Evolutionary conservation across 2,113 vertebrate species (phyloP), one percentile per base, ranked within the genome.

Genomic region (Hymenochirus boettgeri): DNA sequence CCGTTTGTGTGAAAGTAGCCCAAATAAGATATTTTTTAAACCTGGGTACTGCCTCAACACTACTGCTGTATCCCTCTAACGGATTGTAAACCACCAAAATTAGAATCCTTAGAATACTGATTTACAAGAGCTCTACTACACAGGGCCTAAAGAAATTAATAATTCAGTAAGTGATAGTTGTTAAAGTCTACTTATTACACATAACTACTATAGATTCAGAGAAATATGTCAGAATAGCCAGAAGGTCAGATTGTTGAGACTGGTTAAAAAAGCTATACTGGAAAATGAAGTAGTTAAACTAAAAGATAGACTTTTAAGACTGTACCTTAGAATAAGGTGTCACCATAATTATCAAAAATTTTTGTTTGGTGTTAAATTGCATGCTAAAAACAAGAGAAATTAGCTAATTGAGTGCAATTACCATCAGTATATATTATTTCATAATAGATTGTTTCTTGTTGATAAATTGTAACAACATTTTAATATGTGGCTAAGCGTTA

Each of bases 381-480:
- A 66, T 21, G 56, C 65, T 67, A 69, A 60, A 67, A 69, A 59
- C 24, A 69, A 60, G 19, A 60, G 31, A 60, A 25, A 69, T 60
- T 1, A 53, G 33, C 46, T 37, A 9, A 25, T 52, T 60, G 31
- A 23, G 24, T 21, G 18, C 18, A 7, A 35, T 35, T 12, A 35
- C 2, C 9, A 35, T 11, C 33, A 2, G 10, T 35, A n/a, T n/a
- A n/a, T n/a, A n/a, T n/a, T n/a, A n/a, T n/a, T n/a, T n/a, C n/a
- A n/a, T n/a, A n/a, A n/a, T n/a, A n/a, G n/a, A n/a, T n/a, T n/a
- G n/a, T n/a, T n/a, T n/a, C n/a, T n/a, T n/a, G n/a, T n/a, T n/a
- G n/a, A n/a, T n/a, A n/a, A n/a, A n/a, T n/a, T n/a, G n/a, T n/a
- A n/a, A n/a, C n/a, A n/a, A n/a, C n/a, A n/a, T n/a, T n/a, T n/a